Conservation (phyloP, 2,113 vertebrate genomes). For the Piaya cayana region DNA sequence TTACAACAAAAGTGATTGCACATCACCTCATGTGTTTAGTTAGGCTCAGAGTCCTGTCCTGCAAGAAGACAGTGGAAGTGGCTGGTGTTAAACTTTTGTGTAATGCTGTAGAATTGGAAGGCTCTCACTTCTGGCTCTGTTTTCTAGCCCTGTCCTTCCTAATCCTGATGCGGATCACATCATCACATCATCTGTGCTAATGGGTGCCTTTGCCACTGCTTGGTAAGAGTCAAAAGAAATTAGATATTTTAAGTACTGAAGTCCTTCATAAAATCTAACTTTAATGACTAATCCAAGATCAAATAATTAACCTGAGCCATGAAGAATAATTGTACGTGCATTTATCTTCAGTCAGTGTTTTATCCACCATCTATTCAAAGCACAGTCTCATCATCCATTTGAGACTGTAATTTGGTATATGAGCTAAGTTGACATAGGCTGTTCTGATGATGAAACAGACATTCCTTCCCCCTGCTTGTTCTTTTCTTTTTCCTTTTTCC, state of each 20-base stretch:
- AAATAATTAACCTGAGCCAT: neutral
- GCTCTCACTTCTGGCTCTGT: neutral
- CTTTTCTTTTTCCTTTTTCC: neutral
- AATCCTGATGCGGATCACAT: neutral
- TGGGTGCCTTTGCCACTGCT: neutral
- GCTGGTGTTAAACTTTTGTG: neutral
- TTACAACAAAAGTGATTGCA: neutral
- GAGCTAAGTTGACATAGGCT: neutral
- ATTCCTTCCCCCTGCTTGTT: neutral
- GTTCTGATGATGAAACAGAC: neutral
- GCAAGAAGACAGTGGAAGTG: neutral
- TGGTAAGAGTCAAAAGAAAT: neutral
- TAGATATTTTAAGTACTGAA: neutral
- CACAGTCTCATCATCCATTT: neutral
- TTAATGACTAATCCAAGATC: neutral
- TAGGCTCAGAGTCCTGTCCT: neutral
- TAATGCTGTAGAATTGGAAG: neutral
- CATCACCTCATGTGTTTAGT: neutral
- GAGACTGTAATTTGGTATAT: neutral
- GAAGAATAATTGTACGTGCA: neutral
- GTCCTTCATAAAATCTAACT: neutral
- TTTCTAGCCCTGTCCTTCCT: neutral
- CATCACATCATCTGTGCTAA: neutral
- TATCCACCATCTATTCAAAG: neutral
- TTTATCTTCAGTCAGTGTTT: neutral